Base-by-base conservation (phyloP, 2,888 invertebrate genomes). In the Apodemia duryi region DNA sequence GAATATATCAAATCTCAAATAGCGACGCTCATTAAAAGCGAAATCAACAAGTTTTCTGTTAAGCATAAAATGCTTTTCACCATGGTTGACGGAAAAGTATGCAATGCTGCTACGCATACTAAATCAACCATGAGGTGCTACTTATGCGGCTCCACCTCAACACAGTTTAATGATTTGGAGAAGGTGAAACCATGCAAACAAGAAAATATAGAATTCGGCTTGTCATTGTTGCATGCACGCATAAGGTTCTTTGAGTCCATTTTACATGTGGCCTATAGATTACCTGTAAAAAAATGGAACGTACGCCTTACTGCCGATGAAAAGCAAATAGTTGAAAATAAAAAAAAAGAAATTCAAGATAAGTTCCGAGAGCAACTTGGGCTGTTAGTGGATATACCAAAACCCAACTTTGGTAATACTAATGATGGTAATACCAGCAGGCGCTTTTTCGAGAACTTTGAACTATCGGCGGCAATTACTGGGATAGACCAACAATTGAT, bases 11-110 rank as follows among this genome's bases (percentile, higher is more conserved):
- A 29, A 60, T n/a, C 29, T 2, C 64, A 64, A 32, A 61, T 60
- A 13, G 4, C 9, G 38, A 57, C 38, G 10, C 46, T 64, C 1
- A 29, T 3, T 11, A 60, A 21, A 3, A 64, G 43, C 46, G 9
- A 43, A 13, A 35, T 51, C 52, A 49, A 60, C 38, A 68, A 75
- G 64, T 72, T 69, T 61, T 72, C 75, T 63, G 66, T 62, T 6
- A 62, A 76, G 64, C n/a, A 63, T 64, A 70, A 41, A 65, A 54
- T 64, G 61, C 5, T 66, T 5, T 64, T 74, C 7, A 77, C 77
- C 28, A 78, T 78, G 75, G 68, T 79, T 7, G 77, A 78, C 66
- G 77, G 69, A 2, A 78, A 78, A 63, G 74, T 78, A 2, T 77
- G 73, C 61, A 77, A 80, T 72, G 75, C 75, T 60, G 74, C 74